These are phyloP conservation scores for Amazonetta brasiliensis DNA, from an alignment of 2,797 vertebrate species.

Conservation along the genomic window DNA sequence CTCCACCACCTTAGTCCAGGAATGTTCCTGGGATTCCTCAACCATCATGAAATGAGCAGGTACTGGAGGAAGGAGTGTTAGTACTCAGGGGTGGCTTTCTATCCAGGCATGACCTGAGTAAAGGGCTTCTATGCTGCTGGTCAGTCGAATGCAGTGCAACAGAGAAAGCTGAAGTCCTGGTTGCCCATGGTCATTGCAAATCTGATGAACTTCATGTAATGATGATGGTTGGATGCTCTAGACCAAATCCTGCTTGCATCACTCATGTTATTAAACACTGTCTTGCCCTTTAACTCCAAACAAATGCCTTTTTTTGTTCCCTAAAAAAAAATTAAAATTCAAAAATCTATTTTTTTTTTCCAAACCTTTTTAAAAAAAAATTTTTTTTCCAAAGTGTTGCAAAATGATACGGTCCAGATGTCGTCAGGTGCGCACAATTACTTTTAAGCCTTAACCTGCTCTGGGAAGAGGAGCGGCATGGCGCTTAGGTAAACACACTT, in stretches of 20 bases:
- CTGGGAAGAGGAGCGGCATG: neutral
- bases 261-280: neutral
- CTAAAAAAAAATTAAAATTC: neutral
- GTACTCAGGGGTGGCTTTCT: neutral
- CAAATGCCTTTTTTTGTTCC: neutral
- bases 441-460: neutral
- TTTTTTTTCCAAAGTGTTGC: neutral
- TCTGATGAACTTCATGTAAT: neutral
- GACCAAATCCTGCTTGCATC: neutral
- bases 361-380: neutral
- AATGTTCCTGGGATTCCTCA: neutral
- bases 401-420: neutral
- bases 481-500: neutral
- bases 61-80: neutral
- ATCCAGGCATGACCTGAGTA: neutral
- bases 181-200: neutral
- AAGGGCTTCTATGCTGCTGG: neutral
- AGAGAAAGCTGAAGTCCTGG: neutral
- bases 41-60: neutral
- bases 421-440: neutral
- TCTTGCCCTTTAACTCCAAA: neutral
- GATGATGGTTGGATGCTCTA: neutral
- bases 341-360: neutral
- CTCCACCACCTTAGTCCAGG: neutral
- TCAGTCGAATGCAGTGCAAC: neutral